Conservation (phyloP, 23 tunicate genomes). For the Halocynthia aurantium region DNA sequence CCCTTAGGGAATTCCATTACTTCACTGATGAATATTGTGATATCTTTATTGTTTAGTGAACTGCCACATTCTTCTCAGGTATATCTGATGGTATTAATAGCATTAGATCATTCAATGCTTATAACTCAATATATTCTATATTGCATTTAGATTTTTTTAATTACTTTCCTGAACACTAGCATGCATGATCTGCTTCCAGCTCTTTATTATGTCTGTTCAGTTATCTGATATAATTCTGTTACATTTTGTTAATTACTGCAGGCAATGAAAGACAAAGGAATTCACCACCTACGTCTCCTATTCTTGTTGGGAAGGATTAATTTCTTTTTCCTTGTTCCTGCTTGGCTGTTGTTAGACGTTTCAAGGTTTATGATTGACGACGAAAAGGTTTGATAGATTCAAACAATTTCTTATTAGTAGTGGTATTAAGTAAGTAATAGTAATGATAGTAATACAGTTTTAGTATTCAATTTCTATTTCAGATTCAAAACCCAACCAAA, state of each 20-base stretch:
- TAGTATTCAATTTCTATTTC: not conserved
- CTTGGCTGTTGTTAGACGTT: conserved; percentile 71
- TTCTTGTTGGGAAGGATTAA: conserved; percentile 43
- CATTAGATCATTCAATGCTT: too few relatives aligned
- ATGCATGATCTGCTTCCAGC: too few relatives aligned
- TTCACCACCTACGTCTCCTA: conserved; percentile 78
- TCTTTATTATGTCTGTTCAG: too few relatives aligned
- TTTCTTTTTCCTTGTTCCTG: conserved; percentile 58
- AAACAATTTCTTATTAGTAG: not conserved
- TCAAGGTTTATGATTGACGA: conserved; percentile 33
- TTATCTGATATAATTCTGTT: too few relatives aligned
- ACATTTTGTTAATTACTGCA: conserved; percentile 6
- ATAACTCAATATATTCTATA: too few relatives aligned
- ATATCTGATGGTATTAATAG: too few relatives aligned
- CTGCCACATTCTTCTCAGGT: too few relatives aligned
- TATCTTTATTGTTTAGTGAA: too few relatives aligned
- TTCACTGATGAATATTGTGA: too few relatives aligned
- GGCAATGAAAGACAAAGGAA: conserved; percentile 78
- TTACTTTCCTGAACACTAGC: too few relatives aligned
- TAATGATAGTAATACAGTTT: not conserved
- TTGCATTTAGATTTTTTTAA: too few relatives aligned
- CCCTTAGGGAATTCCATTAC: too few relatives aligned
- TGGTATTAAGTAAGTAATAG: not conserved
- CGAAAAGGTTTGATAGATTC: not conserved
- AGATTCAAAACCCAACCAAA: conserved; percentile 27